Evolutionary conservation across 1,140 invertebrate genomes (phyloP).

Genomic region (Marisa cornuarietis): DNA sequence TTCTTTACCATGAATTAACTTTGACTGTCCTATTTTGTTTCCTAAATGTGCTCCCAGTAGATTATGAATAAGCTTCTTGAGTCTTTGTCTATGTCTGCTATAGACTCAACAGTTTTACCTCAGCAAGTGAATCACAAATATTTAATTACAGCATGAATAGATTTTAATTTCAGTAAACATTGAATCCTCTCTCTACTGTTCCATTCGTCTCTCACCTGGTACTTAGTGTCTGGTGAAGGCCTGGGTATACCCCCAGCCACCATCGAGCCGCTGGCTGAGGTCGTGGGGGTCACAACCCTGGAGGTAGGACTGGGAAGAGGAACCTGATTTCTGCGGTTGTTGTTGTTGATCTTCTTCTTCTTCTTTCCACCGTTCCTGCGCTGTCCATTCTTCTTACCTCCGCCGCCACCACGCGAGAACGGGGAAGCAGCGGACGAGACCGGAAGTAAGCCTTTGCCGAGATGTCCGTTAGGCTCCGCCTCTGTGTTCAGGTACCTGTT

Average conservation of each 20-base stretch:
- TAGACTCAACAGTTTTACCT: too few relatives aligned
- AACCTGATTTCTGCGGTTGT: slow-evolving; percentile 18
- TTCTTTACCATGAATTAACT: too few relatives aligned
- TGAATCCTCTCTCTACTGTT: too few relatives aligned
- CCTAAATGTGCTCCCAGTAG: too few relatives aligned
- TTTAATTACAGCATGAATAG: too few relatives aligned
- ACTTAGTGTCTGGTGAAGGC: slow-evolving; percentile 6
- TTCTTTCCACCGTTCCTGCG: slow-evolving; percentile 31
- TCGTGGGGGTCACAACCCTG: background rate
- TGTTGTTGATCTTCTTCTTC: slow-evolving; percentile 33
- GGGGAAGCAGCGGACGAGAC: slow-evolving; percentile 17
- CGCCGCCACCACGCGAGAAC: slow-evolving; percentile 23
- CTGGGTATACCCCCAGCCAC: background rate
- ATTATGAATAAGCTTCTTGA: too few relatives aligned
- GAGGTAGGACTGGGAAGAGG: slow-evolving; percentile 16
- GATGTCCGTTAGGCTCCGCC: slow-evolving; percentile 31
- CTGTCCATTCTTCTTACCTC: slow-evolving; percentile 38
- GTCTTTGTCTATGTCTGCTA: too few relatives aligned
- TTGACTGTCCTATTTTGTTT: too few relatives aligned
- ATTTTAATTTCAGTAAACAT: too few relatives aligned
- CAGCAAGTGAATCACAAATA: too few relatives aligned
- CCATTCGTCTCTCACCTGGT: slow-evolving; percentile 1
- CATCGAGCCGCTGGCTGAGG: background rate
- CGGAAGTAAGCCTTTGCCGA: slow-evolving; percentile 7
- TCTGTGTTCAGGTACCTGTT: slow-evolving; percentile 48